These are phyloP conservation scores for Atta texana DNA, from an alignment of 1,140 invertebrate genomes.

Conservation along the genomic window DNA sequence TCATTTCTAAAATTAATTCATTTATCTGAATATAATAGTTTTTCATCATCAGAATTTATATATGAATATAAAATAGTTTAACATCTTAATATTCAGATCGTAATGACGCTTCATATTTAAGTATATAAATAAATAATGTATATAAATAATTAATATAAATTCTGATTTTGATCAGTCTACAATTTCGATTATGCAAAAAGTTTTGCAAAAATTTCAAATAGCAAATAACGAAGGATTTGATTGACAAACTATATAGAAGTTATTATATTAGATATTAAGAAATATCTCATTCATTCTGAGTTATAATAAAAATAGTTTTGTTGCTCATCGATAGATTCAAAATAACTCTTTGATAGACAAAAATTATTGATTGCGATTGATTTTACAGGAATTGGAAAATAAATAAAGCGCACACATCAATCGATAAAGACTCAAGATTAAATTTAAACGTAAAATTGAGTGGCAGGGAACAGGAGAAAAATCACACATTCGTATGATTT, in stretches of 20 bases:
- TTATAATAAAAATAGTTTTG: slow-evolving; percentile 1
- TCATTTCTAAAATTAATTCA: too few relatives aligned
- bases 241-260: neutral
- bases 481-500: neutral
- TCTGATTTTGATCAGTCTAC: neutral
- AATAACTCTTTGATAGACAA: slow-evolving; percentile 43
- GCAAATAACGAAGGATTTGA: neutral
- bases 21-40: too few relatives aligned
- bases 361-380: slow-evolving; percentile 52
- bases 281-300: neutral
- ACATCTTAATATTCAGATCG: too few relatives aligned
- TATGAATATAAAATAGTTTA: too few relatives aligned
- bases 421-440: slow-evolving; percentile 52
- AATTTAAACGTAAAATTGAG: slow-evolving; percentile 52
- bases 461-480: slow-evolving; percentile 20
- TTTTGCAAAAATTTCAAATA: neutral
- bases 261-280: slow-evolving; percentile 1
- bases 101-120: too few relatives aligned
- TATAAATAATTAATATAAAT: neutral
- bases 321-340: neutral
- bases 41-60: too few relatives aligned
- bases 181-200: neutral
- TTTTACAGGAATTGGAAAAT: slow-evolving; percentile 4
- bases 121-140: too few relatives aligned
- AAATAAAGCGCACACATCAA: slow-evolving; percentile 45